phyloP scores from a whole-genome alignment of 2,113 vertebrate genomes.

The Leucosticte australis region DNA sequence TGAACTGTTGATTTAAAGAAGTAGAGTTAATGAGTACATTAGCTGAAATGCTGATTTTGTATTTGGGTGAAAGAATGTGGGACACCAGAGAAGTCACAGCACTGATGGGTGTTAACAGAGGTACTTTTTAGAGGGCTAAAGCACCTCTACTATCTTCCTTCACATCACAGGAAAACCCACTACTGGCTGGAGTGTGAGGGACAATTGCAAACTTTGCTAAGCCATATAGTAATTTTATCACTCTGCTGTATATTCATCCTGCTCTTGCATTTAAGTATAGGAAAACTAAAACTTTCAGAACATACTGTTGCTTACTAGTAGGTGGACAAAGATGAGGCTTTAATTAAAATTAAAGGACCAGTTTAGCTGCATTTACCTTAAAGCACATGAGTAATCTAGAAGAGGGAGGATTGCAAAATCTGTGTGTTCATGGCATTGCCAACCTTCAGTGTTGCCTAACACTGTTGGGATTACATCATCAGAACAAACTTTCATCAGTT shows the following conservation, averaged over 20 bases:
- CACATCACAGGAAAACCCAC: neutral
- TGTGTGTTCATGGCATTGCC: neutral
- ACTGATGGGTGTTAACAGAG: neutral
- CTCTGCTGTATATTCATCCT: neutral
- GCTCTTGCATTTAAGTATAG: neutral
- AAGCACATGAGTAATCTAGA: neutral
- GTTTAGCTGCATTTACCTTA: neutral
- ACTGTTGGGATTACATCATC: neutral
- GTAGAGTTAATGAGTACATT: neutral
- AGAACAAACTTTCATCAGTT: conserved; percentile 20
- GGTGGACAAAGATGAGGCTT: neutral
- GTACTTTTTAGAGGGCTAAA: neutral
- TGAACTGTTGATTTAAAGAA: neutral
- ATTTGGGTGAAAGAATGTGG: neutral
- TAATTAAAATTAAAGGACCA: neutral
- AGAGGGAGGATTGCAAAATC: conserved; percentile 29
- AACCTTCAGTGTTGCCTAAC: neutral
- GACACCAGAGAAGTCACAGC: neutral
- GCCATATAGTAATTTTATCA: neutral
- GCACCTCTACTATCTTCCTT: neutral
- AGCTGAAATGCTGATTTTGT: neutral
- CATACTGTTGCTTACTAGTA: neutral
- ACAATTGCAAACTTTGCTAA: neutral
- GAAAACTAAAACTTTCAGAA: neutral
- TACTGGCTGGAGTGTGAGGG: neutral